Percentiles rank a stretch among this genome's conserved stretches.
These are phyloP conservation scores for Tiliacea citrago DNA, from an alignment of 2,888 invertebrate genomes.

Conservation along the genomic window DNA sequence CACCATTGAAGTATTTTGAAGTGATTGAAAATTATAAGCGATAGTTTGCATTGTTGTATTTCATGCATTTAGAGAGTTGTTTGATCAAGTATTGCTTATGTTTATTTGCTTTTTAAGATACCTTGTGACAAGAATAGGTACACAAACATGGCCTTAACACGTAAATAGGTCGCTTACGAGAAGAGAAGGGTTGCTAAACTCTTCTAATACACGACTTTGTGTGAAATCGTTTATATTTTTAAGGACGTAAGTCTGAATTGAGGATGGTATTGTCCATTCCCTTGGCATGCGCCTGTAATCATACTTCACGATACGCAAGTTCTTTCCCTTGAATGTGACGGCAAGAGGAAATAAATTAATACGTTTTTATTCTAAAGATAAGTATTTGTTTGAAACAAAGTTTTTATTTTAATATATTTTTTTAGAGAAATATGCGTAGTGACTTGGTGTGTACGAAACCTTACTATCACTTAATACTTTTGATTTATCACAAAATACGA, in stretches of 20 bases:
- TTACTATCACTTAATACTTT: constrained; percentile 38
- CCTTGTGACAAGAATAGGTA: not conserved
- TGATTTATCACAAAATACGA: constrained; percentile 55
- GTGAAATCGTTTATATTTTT: not conserved
- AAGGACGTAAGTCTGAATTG: not conserved
- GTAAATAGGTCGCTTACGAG: no score
- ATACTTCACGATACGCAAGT: not conserved
- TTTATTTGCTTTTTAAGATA: not conserved
- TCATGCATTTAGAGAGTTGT: not conserved
- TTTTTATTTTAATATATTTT: not conserved
- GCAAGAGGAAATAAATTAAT: not conserved
- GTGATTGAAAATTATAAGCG: constrained; percentile 24
- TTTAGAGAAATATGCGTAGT: not conserved
- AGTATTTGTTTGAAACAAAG: not conserved
- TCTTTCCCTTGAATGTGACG: not conserved
- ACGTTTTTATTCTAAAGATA: not conserved
- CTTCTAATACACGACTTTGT: not conserved
- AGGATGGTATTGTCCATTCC: no score
- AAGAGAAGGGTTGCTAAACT: not conserved
- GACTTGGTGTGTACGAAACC: not conserved
- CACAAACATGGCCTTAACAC: not conserved
- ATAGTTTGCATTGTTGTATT: not conserved
- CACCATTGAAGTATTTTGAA: constrained; percentile 9
- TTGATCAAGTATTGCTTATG: not conserved
- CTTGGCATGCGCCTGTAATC: no score